Evolutionary conservation across 2,113 vertebrate genomes (phyloP), one percentile per base, ranked within the genome.

Genomic region (Pycnonotus jocosus): DNA sequence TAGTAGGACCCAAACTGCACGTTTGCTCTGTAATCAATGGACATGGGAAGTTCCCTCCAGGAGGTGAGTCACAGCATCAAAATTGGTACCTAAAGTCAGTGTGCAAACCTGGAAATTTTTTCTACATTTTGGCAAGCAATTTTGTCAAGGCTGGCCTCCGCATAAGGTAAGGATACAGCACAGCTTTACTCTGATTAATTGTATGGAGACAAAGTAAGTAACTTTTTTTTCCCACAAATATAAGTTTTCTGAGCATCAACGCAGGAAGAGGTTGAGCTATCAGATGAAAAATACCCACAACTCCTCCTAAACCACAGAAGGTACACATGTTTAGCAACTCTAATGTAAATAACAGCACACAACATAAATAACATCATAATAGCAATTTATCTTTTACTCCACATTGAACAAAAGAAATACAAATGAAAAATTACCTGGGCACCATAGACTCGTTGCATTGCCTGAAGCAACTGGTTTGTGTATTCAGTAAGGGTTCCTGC

Each of bases 381-480:
- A 92, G 50, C 37, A 61, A 74, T 65, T 81, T 51, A 81, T 73
- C 65, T 80, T 88, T 61, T 53, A 61, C 17, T 65, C 18, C 60
- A 81, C 64, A 61, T 0, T 0, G 1, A 94, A 96, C 69, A 94
- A 71, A 92, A 90, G 64, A 90, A 87, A 79, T 30, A 57, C 31
- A 69, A 83, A 65, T 17, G 25, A 51, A 81, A 77, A 81, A 58
- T 93, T 98, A 99, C 99, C 99, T 99, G 99, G 31, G 99, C 99
- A 79, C 99, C 99, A 31, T 99, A 99, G 89, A 99, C 99, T 5
- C 99, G 98, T 93, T 99, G 99, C 99, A 99, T 99, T 4, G 99
- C 98, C 92, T 99, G 99, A 44, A 99, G 98, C 95, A 99, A 98
- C 97, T 99, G 98, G 97, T 99, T 99, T 93, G 99, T 99, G 81